Base-by-base conservation (phyloP, 2,888 invertebrate species). In the Eupithecia vulgata region DNA sequence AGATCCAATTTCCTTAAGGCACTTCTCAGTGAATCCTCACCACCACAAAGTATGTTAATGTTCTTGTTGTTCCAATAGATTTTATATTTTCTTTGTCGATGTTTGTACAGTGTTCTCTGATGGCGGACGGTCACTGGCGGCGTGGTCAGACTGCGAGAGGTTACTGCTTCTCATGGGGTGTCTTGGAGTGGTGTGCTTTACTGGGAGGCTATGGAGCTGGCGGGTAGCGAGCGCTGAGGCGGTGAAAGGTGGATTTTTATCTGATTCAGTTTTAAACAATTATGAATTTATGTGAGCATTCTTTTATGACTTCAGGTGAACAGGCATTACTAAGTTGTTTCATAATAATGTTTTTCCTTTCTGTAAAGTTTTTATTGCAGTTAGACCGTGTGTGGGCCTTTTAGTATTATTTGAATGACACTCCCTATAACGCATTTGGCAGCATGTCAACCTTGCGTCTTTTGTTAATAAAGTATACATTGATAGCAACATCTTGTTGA, bases 151-250 rank as follows among this genome's bases (percentile, higher is more conserved):
- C 40, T 48, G 25, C 62, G 65, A 57, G 61, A 66, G 74, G 21
- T n/a, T 70, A 74, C 78, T 76, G 78, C 75, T 67, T 68, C 67
- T 45, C 70, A 34, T 69, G 68, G 25, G 59, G 70, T 67, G 57
- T 15, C 70, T 45, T 68, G 66, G 73, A 67, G 52, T 40, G 68
- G 67, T 71, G 73, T 64, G 83, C 77, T 71, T 21, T 79, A 73
- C 77, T 73, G 75, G 34, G 40, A 61, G 75, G 78, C 71, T 66
- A 70, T 35, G 1, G 61, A 21, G 6, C 30, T 40, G 75, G 66
- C 40, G 57, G 67, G 40, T 34, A 74, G 68, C 71, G 70, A 64
- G 5, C 34, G 59, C 57, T 67, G 48, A 13, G 37, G 35, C 67
- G 57, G 37, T 15, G 2, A 7, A 13, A n/a, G n/a, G 45, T 45